Percentiles rank a stretch among this genome's conserved stretches.
Conservation (phyloP, 2,113 vertebrate species). For the Pteruthius melanotis region DNA sequence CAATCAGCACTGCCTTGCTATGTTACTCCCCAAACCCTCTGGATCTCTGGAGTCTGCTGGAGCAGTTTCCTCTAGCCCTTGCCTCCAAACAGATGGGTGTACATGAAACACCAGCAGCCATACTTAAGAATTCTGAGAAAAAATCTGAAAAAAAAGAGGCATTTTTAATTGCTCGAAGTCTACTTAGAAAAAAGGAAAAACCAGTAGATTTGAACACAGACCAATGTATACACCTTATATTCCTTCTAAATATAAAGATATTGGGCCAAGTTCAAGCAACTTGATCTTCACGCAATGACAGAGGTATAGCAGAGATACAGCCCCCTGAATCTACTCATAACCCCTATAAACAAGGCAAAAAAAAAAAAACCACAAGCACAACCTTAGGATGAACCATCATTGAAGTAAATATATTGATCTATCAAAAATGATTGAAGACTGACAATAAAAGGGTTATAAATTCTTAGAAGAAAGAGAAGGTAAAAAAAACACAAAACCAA, state of each 20-base stretch:
- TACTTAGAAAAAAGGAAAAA: background rate
- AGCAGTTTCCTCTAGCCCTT: background rate
- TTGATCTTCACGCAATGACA: fast-evolving
- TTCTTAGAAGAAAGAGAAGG: constrained; percentile 23
- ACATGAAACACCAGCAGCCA: background rate
- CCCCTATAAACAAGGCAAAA: background rate
- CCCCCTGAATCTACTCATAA: background rate
- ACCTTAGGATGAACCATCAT: background rate
- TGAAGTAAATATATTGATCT: constrained; percentile 51
- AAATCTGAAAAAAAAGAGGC: background rate
- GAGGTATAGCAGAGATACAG: background rate
- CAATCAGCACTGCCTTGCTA: background rate
- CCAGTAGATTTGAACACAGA: background rate
- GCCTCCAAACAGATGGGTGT: background rate
- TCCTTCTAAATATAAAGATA: background rate
- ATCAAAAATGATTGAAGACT: constrained; percentile 59
- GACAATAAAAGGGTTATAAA: constrained; percentile 58
- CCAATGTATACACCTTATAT: background rate
- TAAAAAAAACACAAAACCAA: constrained; percentile 6
- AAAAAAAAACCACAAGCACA: background rate
- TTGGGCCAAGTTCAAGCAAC: background rate
- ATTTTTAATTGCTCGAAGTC: background rate
- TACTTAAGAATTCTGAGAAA: background rate
- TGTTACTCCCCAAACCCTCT: background rate
- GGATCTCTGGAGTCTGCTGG: background rate